Conservation (phyloP, 2,888 invertebrate species). For the Nephrotoma appendiculata region DNA sequence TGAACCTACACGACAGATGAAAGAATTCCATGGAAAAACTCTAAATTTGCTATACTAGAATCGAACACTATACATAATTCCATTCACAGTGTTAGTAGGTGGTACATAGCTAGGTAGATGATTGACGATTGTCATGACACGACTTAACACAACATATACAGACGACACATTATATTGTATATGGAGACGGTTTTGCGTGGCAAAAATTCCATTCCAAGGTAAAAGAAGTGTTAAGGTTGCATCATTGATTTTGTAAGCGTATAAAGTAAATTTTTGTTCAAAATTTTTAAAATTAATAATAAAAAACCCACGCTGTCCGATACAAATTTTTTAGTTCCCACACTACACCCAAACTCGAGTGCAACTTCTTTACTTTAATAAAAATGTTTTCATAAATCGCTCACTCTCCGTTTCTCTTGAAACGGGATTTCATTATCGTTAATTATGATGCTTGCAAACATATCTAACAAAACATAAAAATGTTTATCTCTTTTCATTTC, state of each 20-base stretch:
- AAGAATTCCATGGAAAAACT: background rate
- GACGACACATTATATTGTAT: background rate
- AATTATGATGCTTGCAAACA: background rate
- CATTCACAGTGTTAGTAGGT: background rate
- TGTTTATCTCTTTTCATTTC: background rate
- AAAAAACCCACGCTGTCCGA: background rate
- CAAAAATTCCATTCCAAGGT: background rate
- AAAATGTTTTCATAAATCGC: background rate
- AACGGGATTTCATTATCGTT: background rate
- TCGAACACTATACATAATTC: background rate
- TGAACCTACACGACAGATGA: background rate
- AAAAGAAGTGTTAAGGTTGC: background rate
- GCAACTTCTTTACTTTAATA: background rate
- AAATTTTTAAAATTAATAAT: background rate
- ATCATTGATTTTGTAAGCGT: background rate
- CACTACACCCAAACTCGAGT: background rate
- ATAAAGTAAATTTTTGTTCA: background rate
- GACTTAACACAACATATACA: background rate
- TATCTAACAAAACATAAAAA: background rate
- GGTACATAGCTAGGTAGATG: background rate
- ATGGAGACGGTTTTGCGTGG: background rate
- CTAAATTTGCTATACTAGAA: background rate
- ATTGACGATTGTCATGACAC: background rate
- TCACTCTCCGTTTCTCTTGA: background rate
- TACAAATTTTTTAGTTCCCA: background rate